Percentiles rank a stretch among this genome's conserved stretches.
phyloP scores from a whole-genome alignment of 1,140 invertebrate species.

The Steinernema khuongi region DNA sequence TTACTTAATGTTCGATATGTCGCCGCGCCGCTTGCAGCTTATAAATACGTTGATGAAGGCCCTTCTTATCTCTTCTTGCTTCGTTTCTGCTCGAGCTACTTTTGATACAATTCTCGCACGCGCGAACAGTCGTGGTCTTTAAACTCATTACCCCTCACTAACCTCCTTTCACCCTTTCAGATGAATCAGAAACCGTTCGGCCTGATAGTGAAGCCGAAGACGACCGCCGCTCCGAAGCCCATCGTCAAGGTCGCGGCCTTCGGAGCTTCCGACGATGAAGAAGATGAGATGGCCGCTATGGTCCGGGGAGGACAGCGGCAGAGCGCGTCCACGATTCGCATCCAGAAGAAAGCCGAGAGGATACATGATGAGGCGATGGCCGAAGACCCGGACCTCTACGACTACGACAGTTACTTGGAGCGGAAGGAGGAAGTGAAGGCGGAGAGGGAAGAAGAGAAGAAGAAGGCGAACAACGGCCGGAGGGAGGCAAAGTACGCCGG shows the following conservation, averaged over 20 bases:
- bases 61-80: not conserved
- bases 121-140: not conserved
- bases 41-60: constrained; percentile 2
- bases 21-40: not conserved
- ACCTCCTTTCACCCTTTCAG: constrained; percentile 19
- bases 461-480: constrained; percentile 26
- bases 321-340: constrained; percentile 32
- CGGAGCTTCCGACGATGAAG: constrained; percentile 36
- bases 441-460: constrained; percentile 30
- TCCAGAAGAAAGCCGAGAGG: constrained; percentile 30
- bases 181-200: constrained; percentile 26
- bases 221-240: not conserved
- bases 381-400: constrained; percentile 40
- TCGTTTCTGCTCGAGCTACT: not conserved
- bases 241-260: constrained; percentile 16
- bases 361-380: constrained; percentile 32
- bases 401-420: constrained; percentile 39
- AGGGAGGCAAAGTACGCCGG: constrained; percentile 44
- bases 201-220: constrained; percentile 28
- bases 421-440: constrained; percentile 30
- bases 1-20: constrained; percentile 9
- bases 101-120: constrained; percentile 16
- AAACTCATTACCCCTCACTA: not conserved
- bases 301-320: constrained; percentile 12
- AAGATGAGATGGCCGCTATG: constrained; percentile 22